These are phyloP conservation scores for Ophion slaviceki DNA, from an alignment of 2,888 invertebrate genomes.

Conservation along the genomic window DNA sequence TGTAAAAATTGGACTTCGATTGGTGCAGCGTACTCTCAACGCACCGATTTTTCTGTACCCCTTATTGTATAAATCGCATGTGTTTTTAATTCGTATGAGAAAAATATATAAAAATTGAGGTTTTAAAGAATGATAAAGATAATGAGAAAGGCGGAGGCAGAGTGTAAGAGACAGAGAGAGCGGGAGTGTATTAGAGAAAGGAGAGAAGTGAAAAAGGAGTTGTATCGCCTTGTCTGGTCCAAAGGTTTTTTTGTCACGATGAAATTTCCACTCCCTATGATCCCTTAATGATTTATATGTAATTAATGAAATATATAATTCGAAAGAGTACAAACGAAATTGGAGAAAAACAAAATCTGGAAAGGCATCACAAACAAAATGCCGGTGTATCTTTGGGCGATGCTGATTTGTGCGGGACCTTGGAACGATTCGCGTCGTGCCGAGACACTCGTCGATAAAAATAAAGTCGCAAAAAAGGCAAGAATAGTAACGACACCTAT, in stretches of 20 bases:
- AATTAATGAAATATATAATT: constrained; percentile 72
- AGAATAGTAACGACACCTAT: not conserved
- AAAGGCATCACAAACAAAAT: constrained; percentile 41
- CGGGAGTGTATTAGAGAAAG: constrained; percentile 22
- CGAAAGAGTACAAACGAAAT: not conserved
- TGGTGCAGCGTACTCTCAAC: constrained; percentile 16
- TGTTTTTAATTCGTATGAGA: constrained; percentile 56
- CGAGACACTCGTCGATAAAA: constrained; percentile 79
- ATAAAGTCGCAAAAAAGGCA: constrained; percentile 68
- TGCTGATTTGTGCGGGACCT: constrained; percentile 73
- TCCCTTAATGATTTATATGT: constrained; percentile 67
- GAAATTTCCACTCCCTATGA: constrained; percentile 66
- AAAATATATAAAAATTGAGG: constrained; percentile 36
- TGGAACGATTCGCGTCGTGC: constrained; percentile 70
- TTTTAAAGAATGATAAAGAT: constrained; percentile 32
- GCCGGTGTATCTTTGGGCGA: constrained; percentile 76
- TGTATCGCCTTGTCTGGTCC: no score
- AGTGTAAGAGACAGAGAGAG: not conserved
- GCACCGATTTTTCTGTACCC: constrained; percentile 9
- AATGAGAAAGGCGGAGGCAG: constrained; percentile 4
- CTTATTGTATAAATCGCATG: constrained; percentile 25
- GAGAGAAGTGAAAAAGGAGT: constrained; percentile 36
- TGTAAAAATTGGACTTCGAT: not conserved
- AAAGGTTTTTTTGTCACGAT: constrained; percentile 64
- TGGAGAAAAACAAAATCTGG: constrained; percentile 35